Percentiles rank a stretch among this genome's conserved stretches.
phyloP scores from a whole-genome alignment of 2,113 vertebrate species.

The Lepidothrix coronata region DNA sequence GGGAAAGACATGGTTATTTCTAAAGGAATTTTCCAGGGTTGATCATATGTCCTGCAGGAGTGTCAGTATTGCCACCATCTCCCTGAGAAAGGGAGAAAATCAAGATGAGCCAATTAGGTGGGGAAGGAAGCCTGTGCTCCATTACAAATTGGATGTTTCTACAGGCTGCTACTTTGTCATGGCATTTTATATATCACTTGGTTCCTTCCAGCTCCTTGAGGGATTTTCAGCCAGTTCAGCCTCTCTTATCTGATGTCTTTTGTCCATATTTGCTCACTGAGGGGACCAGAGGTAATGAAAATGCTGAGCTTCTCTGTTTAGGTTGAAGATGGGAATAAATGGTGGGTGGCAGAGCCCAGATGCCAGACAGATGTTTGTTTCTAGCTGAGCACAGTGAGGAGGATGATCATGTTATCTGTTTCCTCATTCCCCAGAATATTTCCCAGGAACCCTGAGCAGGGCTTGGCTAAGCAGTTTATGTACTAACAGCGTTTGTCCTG shows the following conservation, averaged over 20 bases:
- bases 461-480: neutral
- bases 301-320: neutral
- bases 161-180: neutral
- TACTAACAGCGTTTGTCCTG: neutral
- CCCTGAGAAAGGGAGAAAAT: neutral
- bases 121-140: neutral
- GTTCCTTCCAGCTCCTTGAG: neutral
- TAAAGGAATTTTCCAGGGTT: neutral
- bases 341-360: neutral
- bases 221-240: neutral
- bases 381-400: neutral
- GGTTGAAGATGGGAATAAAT: neutral
- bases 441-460: neutral
- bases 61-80: neutral
- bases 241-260: neutral
- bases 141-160: neutral
- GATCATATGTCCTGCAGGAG: neutral
- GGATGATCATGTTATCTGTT: neutral
- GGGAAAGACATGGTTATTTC: neutral
- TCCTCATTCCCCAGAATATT: neutral
- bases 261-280: neutral
- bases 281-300: neutral
- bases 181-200: neutral
- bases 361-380: slow-evolving; percentile 29
- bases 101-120: neutral